These are phyloP conservation scores for Lasioglossum baleicum DNA, from an alignment of 1,140 invertebrate species.

Conservation along the genomic window DNA sequence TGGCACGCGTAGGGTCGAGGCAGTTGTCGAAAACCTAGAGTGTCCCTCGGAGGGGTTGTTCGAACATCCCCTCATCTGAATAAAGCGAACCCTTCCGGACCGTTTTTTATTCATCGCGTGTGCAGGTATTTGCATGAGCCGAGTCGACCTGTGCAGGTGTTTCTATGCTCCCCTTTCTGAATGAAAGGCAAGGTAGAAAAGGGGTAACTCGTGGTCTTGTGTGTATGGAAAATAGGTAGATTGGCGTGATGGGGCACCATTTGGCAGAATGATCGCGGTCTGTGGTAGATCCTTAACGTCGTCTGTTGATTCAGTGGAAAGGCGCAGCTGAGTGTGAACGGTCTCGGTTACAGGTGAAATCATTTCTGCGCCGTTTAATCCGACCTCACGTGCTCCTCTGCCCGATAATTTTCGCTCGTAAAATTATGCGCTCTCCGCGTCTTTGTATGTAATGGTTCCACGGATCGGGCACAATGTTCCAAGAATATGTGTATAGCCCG, in stretches of 20 bases:
- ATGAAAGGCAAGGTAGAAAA: neutral
- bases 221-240: slow-evolving; percentile 65
- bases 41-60: slow-evolving; percentile 60
- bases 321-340: slow-evolving; percentile 15
- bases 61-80: slow-evolving; percentile 76
- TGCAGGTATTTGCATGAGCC: slow-evolving; percentile 73
- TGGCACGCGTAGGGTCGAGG: slow-evolving; percentile 43
- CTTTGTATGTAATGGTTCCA: neutral
- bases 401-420: slow-evolving; percentile 22
- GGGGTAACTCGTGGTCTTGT: slow-evolving; percentile 41
- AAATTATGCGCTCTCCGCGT: slow-evolving; percentile 8
- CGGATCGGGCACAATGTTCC: neutral
- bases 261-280: neutral
- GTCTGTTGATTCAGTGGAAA: slow-evolving; percentile 27
- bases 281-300: slow-evolving; percentile 45
- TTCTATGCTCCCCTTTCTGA: slow-evolving; percentile 58
- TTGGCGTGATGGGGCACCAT: slow-evolving; percentile 42
- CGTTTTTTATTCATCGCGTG: slow-evolving; percentile 71
- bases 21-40: slow-evolving; percentile 71
- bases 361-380: slow-evolving; percentile 21
- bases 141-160: slow-evolving; percentile 59
- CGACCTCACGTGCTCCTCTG: neutral
- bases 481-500: neutral
- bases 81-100: slow-evolving; percentile 68
- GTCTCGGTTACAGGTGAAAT: slow-evolving; percentile 28